Base-by-base conservation (phyloP, 2,113 vertebrate genomes). In the Triplophysa dalaica region DNA sequence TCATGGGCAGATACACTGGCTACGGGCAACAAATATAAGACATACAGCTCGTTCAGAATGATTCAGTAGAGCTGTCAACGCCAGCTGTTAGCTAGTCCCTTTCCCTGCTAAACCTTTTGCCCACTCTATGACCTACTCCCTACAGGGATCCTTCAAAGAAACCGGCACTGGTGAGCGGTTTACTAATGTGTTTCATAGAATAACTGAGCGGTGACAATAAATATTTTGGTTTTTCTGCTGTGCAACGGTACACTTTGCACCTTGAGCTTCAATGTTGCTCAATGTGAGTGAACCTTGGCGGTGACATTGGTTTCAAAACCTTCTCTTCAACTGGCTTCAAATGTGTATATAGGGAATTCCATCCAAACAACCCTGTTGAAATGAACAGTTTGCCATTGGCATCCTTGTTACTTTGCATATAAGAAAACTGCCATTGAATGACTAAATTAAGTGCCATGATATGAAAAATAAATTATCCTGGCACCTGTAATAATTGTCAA, bases 1-100 rank as follows among this genome's bases (percentile, higher is more conserved):
- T 69, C 43, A 56, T 68, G 45, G 11, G 26, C 64, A 50, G 67
- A 54, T 52, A 48, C 52, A 61, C 8, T 38, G 33, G 60, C 72
- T 54, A 21, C 45, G 43, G 52, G 63, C 52, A 41, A 43, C 74
- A 14, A 73, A 65, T 4, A 6, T 12, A 11, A 33, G 9, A 70
- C 68, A 61, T 38, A 65, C 58, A 65, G 67, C 29, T 75, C 26
- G 61, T 50, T 67, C 41, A 50, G 38, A 63, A 80, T 60, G 26
- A 54, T 5, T 4, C 33, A 50, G 29, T 21, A 54, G 52, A 70
- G 17, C 75, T 70, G 76, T 67, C 83, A 73, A 19, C 64, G 60
- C 70, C 83, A 79, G 75, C 75, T 79, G 76, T 68, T 60, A 33
- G 33, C 5, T 12, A 45, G 17, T 29, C 14, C 66, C 17, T 61